Base-by-base conservation (phyloP, 1,140 invertebrate species). In the Schlechtendalia chinensis region DNA sequence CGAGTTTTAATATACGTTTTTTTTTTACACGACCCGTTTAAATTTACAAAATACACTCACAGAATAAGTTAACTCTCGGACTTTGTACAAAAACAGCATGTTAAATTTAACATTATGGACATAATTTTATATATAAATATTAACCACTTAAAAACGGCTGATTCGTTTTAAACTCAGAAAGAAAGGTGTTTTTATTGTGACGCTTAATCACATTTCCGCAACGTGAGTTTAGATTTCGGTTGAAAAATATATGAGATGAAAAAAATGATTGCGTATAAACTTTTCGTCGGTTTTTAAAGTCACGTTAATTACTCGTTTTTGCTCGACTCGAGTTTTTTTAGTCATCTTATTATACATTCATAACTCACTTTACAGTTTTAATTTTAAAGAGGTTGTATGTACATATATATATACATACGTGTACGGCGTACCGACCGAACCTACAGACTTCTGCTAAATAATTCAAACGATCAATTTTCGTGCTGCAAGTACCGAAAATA, bases 191-290 rank as follows among this genome's bases (percentile, higher is more conserved):
- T 47, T 45, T 47, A 69, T 69, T 69, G 8, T 69, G n/a, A 69
- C n/a, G 45, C n/a, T 22, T 12, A 24, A 47, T 47, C 39, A 47
- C 24, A 47, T 47, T 65, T 69, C 12, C 24, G 14, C 39, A 22
- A 16, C 65, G 22, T 10, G 45, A n/a, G 39, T 47, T 69, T 69
- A 47, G 12, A 47, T 45, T 69, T 69, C 3, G n/a, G 32, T 24
- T 69, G 65, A 69, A 69, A 69, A 47, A 69, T 69, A 69, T 47
- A 69, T 69, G 65, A 69, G 63, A 63, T 39, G 29, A 47, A 69
- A 67, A n/a, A 67, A 69, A 69, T 24, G 45, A 12, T 69, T 69
- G 11, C 39, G 39, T 47, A 69, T 50, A 69, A 69, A 69, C 39
- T 69, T 69, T 69, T 47, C 39, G 39, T 45, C 16, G 22, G 65